A percentile compares a stretch with the other conserved stretches of the same genome.
Evolutionary conservation across 2,113 vertebrate species (phyloP).

Genomic region (Marmota monax): DNA sequence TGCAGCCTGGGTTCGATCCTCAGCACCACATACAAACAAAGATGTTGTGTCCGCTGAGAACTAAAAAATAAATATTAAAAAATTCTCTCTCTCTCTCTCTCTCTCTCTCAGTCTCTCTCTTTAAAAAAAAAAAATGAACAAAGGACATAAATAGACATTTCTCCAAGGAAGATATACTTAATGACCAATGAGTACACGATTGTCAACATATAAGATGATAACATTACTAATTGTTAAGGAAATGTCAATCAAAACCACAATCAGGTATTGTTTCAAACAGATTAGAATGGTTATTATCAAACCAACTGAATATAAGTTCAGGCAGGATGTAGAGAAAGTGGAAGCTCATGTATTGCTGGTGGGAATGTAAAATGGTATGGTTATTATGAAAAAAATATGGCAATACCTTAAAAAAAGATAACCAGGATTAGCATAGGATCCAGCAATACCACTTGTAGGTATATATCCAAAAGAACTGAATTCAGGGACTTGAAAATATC

Average conservation of each 20-base stretch:
- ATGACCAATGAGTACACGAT: neutral
- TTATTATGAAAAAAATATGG: neutral
- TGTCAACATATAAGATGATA: neutral
- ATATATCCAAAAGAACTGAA: neutral
- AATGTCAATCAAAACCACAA: constrained; percentile 8
- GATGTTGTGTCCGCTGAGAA: too few relatives aligned
- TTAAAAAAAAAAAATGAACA: neutral
- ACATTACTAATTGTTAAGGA: neutral
- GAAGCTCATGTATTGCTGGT: neutral
- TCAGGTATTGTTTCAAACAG: neutral
- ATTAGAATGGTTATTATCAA: neutral
- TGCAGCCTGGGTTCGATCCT: too few relatives aligned
- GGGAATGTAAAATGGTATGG: neutral
- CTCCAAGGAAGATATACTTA: neutral
- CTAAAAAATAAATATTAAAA: too few relatives aligned
- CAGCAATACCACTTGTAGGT: neutral
- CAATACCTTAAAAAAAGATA: neutral
- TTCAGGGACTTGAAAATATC: neutral
- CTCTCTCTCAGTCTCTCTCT: too few relatives aligned
- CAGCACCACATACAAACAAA: too few relatives aligned
- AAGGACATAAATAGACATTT: neutral
- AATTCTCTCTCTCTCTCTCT: too few relatives aligned
- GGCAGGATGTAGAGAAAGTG: neutral
- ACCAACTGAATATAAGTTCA: neutral
- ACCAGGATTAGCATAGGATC: neutral